Conservation (phyloP, 2,797 vertebrate genomes). For the Catharus ustulatus region DNA sequence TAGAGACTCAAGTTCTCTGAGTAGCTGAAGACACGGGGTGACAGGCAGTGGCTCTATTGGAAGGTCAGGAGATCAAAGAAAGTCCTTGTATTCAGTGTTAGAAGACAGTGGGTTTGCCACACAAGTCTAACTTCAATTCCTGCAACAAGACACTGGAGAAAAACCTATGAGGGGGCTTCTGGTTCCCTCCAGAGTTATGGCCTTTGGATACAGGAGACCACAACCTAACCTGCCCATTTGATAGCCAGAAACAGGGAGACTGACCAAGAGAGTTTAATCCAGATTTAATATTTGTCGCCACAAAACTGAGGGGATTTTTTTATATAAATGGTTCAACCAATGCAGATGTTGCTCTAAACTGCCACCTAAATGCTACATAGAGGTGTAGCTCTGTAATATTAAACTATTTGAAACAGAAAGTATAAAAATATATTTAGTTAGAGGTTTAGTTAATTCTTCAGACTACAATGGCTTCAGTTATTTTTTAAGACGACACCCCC, state of each 20-base stretch:
- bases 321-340: background rate
- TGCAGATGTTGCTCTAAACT: background rate
- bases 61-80: background rate
- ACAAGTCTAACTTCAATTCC: background rate
- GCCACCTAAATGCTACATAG: background rate
- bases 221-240: background rate
- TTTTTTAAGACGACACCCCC: background rate
- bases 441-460: background rate
- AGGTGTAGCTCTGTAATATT: background rate
- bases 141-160: background rate
- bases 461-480: background rate
- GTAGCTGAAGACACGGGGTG: background rate
- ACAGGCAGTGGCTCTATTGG: background rate
- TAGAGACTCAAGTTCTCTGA: background rate
- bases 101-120: background rate
- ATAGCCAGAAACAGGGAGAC: background rate
- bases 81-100: background rate
- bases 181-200: background rate
- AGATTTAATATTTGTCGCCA: background rate
- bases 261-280: background rate
- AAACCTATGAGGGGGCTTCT: background rate
- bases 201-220: background rate
- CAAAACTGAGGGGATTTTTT: fast-evolving
- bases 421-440: background rate
- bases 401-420: background rate